Conservation (phyloP, 2,888 invertebrate genomes). For the Cryptocephalus moraei region DNA sequence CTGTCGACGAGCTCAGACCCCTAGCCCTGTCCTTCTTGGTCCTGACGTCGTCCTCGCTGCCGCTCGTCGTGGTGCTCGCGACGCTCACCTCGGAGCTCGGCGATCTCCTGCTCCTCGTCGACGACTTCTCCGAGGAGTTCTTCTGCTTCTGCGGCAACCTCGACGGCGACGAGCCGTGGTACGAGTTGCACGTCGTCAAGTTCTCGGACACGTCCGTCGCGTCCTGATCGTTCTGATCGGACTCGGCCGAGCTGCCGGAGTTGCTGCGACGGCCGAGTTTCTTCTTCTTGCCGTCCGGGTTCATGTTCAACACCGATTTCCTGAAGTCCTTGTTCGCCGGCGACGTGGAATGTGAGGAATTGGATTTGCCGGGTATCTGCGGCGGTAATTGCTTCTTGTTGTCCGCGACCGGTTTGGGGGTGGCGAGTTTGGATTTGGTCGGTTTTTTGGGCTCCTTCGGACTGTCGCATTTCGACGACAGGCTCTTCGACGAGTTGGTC, state of each 20-base stretch:
- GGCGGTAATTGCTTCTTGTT: constrained; percentile 36
- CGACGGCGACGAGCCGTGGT: constrained; percentile 22
- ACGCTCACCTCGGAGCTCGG: constrained; percentile 36
- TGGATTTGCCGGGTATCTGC: constrained; percentile 32
- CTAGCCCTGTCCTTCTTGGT: constrained; percentile 21
- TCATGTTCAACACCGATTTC: constrained; percentile 63
- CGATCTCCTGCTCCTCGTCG: constrained; percentile 29
- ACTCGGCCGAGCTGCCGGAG: constrained; percentile 40
- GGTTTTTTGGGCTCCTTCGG: constrained; percentile 17
- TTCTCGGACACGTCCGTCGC: constrained; percentile 34
- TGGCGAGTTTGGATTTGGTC: constrained; percentile 22
- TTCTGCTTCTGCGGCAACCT: constrained; percentile 29
- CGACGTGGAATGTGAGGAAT: constrained; percentile 33
- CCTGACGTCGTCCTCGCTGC: constrained; percentile 32
- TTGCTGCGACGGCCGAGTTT: constrained; percentile 33
- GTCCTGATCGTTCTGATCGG: constrained; percentile 38
- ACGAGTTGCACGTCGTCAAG: constrained; percentile 28
- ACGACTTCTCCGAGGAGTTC: constrained; percentile 13
- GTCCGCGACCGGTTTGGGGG: constrained; percentile 22
- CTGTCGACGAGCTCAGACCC: constrained; percentile 39
- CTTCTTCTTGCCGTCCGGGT: constrained; percentile 30
- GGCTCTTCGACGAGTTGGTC: constrained; percentile 38
- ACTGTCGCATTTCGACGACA: constrained; percentile 26
- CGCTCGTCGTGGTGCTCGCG: constrained; percentile 26
- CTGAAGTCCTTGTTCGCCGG: constrained; percentile 62